phyloP scores from a whole-genome alignment of 2,888 invertebrate genomes.

The Lypha dubia region DNA sequence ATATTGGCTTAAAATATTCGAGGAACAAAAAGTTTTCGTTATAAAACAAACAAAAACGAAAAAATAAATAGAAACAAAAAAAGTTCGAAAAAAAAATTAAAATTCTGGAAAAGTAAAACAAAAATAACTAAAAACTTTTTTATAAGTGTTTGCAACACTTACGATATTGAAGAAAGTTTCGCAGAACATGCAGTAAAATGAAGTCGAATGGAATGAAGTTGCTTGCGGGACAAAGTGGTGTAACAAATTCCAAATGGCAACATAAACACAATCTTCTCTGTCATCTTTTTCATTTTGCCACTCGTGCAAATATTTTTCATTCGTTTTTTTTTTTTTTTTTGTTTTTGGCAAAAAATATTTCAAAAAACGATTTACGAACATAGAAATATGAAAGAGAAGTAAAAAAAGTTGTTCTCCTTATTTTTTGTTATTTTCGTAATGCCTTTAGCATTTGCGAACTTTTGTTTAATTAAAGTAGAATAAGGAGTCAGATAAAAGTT shows the following conservation, averaged over 20 bases:
- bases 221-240: constrained; percentile 29
- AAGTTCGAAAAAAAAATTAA: constrained; percentile 7
- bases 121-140: constrained; percentile 53
- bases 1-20: constrained; percentile 39
- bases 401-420: constrained; percentile 15
- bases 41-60: neutral
- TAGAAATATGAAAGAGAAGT: neutral
- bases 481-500: constrained; percentile 59
- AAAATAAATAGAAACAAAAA: neutral
- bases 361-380: constrained; percentile 35
- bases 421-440: constrained; percentile 22
- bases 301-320: constrained; percentile 4
- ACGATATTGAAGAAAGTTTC: constrained; percentile 49
- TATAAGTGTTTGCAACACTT: constrained; percentile 66
- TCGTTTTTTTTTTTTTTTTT: no score
- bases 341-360: constrained; percentile 49
- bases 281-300: constrained; percentile 6
- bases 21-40: constrained; percentile 26
- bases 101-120: constrained; percentile 12
- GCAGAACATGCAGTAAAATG: constrained; percentile 44
- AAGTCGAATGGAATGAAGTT: constrained; percentile 20
- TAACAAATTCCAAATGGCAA: constrained; percentile 59
- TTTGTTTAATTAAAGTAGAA: constrained; percentile 63
- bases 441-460: constrained; percentile 52
- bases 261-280: constrained; percentile 29